A percentile compares a stretch with the other conserved stretches of the same genome.
Evolutionary conservation across 2,888 invertebrate genomes (phyloP).

Genomic region (Dryomyza anilis): DNA sequence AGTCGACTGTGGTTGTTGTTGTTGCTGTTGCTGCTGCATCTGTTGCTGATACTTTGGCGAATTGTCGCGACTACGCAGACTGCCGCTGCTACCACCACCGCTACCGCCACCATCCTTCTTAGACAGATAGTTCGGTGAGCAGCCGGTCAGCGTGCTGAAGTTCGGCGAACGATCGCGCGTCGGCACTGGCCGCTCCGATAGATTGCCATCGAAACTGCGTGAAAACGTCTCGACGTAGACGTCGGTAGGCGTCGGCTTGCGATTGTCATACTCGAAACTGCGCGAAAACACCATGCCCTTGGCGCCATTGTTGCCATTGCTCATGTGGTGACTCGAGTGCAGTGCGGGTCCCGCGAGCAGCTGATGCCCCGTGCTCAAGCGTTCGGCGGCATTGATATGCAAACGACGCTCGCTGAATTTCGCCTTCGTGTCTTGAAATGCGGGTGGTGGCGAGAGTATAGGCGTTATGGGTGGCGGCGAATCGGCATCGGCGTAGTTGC

Average conservation of each 20-base stretch:
- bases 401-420: constrained; percentile 44
- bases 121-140: constrained; percentile 59
- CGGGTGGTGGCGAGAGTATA: constrained; percentile 73
- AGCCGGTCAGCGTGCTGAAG: constrained; percentile 59
- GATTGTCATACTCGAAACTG: constrained; percentile 60
- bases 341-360: constrained; percentile 8
- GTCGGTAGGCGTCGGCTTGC: constrained; percentile 52
- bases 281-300: constrained; percentile 62
- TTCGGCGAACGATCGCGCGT: constrained; percentile 56
- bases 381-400: constrained; percentile 36
- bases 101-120: constrained; percentile 50
- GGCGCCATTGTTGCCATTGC: constrained; percentile 33
- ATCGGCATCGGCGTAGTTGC: constrained; percentile 54
- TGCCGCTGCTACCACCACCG: constrained; percentile 41
- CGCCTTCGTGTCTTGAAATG: constrained; percentile 67
- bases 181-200: constrained; percentile 47
- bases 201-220: constrained; percentile 60
- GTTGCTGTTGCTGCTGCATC: constrained; percentile 39
- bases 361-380: constrained; percentile 24
- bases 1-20: constrained; percentile 46
- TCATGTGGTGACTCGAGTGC: too few relatives aligned
- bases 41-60: constrained; percentile 58
- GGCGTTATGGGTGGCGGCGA: constrained; percentile 72
- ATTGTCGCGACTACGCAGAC: constrained; percentile 55
- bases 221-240: constrained; percentile 60